These are phyloP conservation scores for Conger conger DNA, from an alignment of 2,113 vertebrate genomes.

Conservation along the genomic window DNA sequence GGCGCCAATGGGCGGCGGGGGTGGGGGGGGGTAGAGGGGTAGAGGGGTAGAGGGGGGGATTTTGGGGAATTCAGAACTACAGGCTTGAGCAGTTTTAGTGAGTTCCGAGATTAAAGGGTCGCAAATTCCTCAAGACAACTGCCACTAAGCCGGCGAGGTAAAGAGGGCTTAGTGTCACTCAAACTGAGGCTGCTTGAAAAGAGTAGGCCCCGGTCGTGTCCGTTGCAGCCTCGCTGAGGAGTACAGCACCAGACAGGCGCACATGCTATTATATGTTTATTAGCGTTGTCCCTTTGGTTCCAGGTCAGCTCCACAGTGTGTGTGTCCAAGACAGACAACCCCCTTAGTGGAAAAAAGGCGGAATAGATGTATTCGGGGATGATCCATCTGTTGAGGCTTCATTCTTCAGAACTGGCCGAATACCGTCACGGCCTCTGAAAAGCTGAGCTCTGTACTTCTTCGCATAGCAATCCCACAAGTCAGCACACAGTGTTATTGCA, in stretches of 20 bases:
- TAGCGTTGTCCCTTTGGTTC: conserved; percentile 26
- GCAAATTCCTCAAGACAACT: conserved; percentile 62
- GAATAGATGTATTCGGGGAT: neutral
- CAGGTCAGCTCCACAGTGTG: conserved; percentile 1
- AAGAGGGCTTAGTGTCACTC: conserved; percentile 59
- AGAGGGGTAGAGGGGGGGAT: neutral
- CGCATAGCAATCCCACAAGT: conserved; percentile 63
- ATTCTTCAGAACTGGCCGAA: conserved; percentile 65
- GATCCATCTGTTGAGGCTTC: conserved; percentile 53
- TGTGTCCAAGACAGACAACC: conserved; percentile 16
- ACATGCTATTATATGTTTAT: conserved; percentile 31
- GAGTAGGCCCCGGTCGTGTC: neutral
- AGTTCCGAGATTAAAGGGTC: conserved; percentile 51
- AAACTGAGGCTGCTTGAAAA: neutral
- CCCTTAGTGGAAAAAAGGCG: neutral
- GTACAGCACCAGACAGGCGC: conserved; percentile 19
- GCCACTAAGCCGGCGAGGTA: conserved; percentile 55
- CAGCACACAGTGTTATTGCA: conserved; percentile 62
- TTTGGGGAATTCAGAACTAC: neutral
- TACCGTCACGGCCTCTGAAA: conserved; percentile 68
- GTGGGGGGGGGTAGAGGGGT: neutral
- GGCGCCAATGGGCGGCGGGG: conserved; percentile 14
- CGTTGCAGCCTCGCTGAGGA: conserved; percentile 12
- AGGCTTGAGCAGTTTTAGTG: conserved; percentile 28
- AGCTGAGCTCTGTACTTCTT: conserved; percentile 73